phyloP scores from a whole-genome alignment of 2,113 vertebrate genomes.

The Xiphophorus hellerii region DNA sequence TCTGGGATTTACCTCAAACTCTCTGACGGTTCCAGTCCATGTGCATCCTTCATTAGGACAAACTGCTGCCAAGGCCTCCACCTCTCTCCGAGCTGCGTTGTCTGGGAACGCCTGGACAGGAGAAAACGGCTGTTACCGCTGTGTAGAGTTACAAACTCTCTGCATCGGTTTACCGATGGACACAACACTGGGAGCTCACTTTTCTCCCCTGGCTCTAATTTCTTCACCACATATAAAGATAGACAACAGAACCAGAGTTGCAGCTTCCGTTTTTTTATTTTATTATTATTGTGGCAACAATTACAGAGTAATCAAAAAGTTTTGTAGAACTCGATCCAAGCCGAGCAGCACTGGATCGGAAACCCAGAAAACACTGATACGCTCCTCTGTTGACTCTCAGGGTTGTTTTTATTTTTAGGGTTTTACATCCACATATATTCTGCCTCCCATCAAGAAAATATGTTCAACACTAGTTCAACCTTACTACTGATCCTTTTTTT shows the following conservation, averaged over 20 bases:
- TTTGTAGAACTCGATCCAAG: constrained; percentile 11
- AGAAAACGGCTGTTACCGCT: constrained; percentile 17
- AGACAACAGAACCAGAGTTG: constrained; percentile 1
- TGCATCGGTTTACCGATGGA: constrained; percentile 23
- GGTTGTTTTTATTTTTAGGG: not conserved
- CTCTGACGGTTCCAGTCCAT: constrained; percentile 94
- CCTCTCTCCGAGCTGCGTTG: constrained; percentile 93
- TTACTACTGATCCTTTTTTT: too few species aligned
- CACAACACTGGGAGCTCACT: constrained; percentile 10
- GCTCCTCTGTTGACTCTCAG: constrained; percentile 1
- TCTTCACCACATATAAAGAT: constrained; percentile 5
- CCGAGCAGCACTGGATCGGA: not conserved
- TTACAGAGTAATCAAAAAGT: constrained; percentile 2
- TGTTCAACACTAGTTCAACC: too few species aligned
- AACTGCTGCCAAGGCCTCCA: constrained; percentile 90
- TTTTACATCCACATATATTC: not conserved
- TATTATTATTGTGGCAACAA: constrained; percentile 1
- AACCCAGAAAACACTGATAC: not conserved
- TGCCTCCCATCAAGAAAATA: too few species aligned
- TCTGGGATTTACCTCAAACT: constrained; percentile 86
- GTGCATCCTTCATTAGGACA: constrained; percentile 89
- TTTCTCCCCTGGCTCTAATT: constrained; percentile 29
- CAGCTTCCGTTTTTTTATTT: constrained; percentile 1
- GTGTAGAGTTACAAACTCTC: constrained; percentile 2
- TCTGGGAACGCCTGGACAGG: constrained; percentile 91